Evolutionary conservation across 2,797 vertebrate species (phyloP).

Genomic region (Zalophus californianus): DNA sequence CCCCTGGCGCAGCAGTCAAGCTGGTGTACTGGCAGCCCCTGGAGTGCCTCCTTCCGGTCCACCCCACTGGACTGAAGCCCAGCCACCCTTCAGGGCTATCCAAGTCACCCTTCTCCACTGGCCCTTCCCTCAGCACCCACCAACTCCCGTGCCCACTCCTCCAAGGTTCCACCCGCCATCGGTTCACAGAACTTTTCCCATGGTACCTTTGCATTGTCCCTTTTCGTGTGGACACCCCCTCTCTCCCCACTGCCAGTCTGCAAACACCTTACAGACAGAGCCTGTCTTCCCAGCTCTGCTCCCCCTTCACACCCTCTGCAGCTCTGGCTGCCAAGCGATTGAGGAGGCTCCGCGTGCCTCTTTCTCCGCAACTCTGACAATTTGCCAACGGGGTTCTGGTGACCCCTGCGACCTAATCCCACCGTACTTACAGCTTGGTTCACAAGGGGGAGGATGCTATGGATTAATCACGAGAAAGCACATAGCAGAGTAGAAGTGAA

Average conservation of each 20-base stretch:
- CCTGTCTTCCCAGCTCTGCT: neutral
- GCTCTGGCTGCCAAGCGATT: accelerated
- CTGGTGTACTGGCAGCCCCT: neutral
- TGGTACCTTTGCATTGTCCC: accelerated
- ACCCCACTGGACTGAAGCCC: neutral
- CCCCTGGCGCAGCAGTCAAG: accelerated
- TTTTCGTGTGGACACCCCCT: neutral
- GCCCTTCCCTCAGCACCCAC: neutral
- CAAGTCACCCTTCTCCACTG: neutral
- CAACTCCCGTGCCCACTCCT: neutral
- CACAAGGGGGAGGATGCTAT: neutral
- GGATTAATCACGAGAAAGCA: neutral
- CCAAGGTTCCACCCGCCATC: neutral
- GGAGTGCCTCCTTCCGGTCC: neutral
- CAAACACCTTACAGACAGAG: neutral
- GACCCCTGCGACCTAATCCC: neutral
- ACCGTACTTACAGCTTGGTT: neutral
- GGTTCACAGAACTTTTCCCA: neutral
- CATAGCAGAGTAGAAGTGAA: neutral
- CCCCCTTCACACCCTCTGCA: neutral
- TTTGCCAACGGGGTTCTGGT: neutral
- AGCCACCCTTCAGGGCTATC: neutral
- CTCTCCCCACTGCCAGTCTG: neutral
- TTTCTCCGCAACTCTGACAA: neutral
- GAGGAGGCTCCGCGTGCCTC: neutral